A percentile compares a stretch with the other conserved stretches of the same genome.
Evolutionary conservation across 2,113 vertebrate genomes (phyloP).

Genomic region (Aphelocoma coerulescens): DNA sequence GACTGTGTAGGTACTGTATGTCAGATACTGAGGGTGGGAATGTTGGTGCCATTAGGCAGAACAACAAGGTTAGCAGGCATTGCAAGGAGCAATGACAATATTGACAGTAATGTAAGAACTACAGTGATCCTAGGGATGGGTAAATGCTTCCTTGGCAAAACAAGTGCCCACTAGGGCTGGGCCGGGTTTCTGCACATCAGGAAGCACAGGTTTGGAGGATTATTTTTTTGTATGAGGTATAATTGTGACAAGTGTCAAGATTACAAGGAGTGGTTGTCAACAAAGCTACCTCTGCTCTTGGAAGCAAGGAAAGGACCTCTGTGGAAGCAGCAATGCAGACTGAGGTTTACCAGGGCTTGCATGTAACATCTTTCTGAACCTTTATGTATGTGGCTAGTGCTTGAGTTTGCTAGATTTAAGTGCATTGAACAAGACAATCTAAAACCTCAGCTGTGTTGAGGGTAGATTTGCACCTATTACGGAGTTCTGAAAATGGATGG

Average conservation of each 20-base stretch:
- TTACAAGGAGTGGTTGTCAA: background rate
- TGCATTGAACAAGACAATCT: background rate
- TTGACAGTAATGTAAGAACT: background rate
- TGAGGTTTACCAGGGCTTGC: background rate
- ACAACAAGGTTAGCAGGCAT: background rate
- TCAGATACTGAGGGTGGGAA: background rate
- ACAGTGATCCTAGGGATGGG: background rate
- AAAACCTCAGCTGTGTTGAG: background rate
- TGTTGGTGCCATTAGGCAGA: background rate
- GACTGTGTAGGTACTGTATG: background rate
- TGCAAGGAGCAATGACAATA: background rate
- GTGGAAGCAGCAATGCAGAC: background rate
- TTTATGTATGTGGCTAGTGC: background rate
- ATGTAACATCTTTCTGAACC: background rate
- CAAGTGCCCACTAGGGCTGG: background rate
- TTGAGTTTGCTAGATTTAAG: background rate
- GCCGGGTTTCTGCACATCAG: accelerated
- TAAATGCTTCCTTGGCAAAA: background rate
- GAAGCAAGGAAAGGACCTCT: background rate
- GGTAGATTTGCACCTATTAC: background rate
- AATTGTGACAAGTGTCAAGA: background rate
- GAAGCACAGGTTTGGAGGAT: background rate
- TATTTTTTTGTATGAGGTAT: background rate
- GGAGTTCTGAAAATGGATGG: background rate
- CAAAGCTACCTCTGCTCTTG: background rate